Evolutionary conservation across 2,113 vertebrate species (phyloP).

Genomic region (Neomonachus schauinslandi): DNA sequence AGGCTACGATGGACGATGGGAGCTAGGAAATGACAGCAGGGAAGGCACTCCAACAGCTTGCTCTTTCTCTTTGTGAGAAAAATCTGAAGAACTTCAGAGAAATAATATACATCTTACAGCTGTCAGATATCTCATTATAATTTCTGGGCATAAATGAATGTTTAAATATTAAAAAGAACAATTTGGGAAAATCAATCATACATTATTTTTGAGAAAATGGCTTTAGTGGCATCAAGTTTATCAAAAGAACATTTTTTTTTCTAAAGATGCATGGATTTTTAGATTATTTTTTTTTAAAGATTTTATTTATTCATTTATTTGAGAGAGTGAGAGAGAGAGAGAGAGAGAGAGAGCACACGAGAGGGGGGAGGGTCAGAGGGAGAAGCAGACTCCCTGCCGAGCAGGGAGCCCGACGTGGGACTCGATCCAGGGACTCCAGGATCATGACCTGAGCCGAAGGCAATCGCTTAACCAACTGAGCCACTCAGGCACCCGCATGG

Average conservation of each 20-base stretch:
- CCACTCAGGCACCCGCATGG: background rate
- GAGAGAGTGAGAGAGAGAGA: no score
- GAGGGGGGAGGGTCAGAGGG: no score
- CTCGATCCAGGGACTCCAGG: no score
- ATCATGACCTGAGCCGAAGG: no score
- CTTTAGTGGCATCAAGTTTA: conserved; percentile 11
- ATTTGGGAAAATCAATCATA: conserved; percentile 63
- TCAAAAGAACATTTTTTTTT: conserved; percentile 20
- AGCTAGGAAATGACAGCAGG: fast-evolving
- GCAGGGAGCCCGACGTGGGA: no score
- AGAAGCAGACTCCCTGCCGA: no score
- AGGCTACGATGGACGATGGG: fast-evolving
- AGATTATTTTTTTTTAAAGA: background rate
- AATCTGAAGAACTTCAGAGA: background rate
- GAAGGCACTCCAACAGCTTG: background rate
- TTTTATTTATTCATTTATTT: no score
- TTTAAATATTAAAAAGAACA: conserved; percentile 70
- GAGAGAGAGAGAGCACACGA: no score
- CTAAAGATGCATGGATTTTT: conserved; percentile 53
- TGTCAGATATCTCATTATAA: conserved; percentile 47
- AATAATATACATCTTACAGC: background rate
- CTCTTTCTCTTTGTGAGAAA: background rate
- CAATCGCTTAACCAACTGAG: no score
- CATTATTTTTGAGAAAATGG: conserved; percentile 69
- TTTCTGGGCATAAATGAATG: conserved; percentile 38